Base-by-base conservation (phyloP, 2,797 vertebrate genomes). In the Apodemus agrarius region DNA sequence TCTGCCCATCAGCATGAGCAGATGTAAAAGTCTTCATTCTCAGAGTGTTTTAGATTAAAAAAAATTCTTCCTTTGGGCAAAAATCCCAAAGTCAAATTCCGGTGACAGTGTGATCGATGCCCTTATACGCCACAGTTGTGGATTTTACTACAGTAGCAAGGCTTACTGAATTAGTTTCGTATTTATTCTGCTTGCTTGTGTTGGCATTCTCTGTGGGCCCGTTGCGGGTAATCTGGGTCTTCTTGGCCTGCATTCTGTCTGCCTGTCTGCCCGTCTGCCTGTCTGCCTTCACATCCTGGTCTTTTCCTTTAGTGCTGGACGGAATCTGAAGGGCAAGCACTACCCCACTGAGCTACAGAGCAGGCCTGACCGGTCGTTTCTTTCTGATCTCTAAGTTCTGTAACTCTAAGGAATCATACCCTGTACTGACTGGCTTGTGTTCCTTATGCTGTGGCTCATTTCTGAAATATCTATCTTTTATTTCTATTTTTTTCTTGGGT, bases 21-120 rank as follows among this genome's bases (percentile, higher is more conserved):
- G 65, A 95, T 85, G 81, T 84, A 91, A 83, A 97, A 87, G 37
- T 11, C 65, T 89, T 97, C 31, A 88, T 2, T 86, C 75, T 43
- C 40, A 80, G 17, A 83, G 34, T 7, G 90, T 67, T 49, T 85
- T 82, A 59, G 24, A 61, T 40, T 82, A 22, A 54, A 80, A 80
- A 61, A 40, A 40, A 90, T 13, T 65, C 76, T 84, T 90, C 88
- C 82, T 92, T 92, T 84, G 40, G n/a, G 52, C 1, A 57, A 63
- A 93, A 90, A 90, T 3, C 12, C 49, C 63, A 26, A 93, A 76
- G 80, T 84, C 59, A 81, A 93, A 91, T 17, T 90, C 59, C 87
- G 24, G 80, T 79, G 67, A 87, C 34, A 72, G 61, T 5, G n/a
- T 59, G 54, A 1, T 90, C 63, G 86, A 40, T 49, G 46, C 46